Base-by-base conservation (phyloP, 2,888 invertebrate genomes). In the Taphrorychus bicolor region DNA sequence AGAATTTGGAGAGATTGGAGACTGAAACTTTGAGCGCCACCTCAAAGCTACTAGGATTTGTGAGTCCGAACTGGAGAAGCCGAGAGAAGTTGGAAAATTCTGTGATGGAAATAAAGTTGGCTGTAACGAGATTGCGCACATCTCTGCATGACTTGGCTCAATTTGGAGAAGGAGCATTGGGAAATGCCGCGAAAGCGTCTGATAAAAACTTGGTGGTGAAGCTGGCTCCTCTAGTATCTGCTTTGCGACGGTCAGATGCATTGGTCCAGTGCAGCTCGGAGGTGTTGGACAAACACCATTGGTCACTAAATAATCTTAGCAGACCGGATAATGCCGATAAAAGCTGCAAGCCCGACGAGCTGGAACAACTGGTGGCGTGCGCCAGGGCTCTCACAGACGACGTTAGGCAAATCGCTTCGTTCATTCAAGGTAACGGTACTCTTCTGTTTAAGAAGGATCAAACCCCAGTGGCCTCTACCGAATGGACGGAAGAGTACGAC, bases 361-460 rank as follows among this genome's bases (percentile, higher is more conserved):
- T 97, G 42, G 96, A 96, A 82, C 94, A 94, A 81, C 85, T 98
- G 67, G 91, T 96, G 70, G 91, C 92, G 7, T 93, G 94, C 77
- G 91, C 95, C 14, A 87, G 93, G 78, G 92, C 93, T 5, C 87
- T 97, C 22, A 93, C 92, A 0, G 93, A 94, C 80, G 95, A 97
- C 82, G 94, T 96, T 41, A 86, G 94, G 72, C 92, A 94, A 80
- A 91, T 94, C 14, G 91, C 95, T 16, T 94, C 95, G 11, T 94
- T 96, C 78, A 95, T 97, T 76, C 95, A 93, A 83, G 93, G 92
- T 67, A 93, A 93, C 80, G 91, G 91, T 45, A 90, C 91, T 66
- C 82, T 91, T 62, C 83, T 93, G 1, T 95, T 90, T 83, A 94
- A 91, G 86, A 86, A 86, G 74, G 83, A 87, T 24, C 77, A 76